Evolutionary conservation across 1,140 invertebrate genomes (phyloP), one percentile per base, ranked within the genome.

Genomic region (Ditylenchus dipsaci): DNA sequence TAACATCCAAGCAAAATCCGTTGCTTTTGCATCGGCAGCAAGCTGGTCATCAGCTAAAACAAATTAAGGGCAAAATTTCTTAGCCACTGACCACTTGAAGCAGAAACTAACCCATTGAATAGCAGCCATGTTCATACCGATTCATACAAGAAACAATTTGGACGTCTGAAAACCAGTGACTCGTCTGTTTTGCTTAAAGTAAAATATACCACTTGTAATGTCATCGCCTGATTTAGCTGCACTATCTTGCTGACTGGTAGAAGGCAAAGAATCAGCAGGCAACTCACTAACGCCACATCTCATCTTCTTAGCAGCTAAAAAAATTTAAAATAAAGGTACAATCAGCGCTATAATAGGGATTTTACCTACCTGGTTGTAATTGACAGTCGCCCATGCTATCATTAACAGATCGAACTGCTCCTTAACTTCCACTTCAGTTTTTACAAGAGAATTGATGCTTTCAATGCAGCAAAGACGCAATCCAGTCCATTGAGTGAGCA

Each of bases 401-500:
- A 57, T 63, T 57, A 23, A 17, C 61, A 13, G 11, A 23, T 57
- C 30, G 23, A 38, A 38, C 3, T 11, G 33, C 11, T 38, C 11
- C 33, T 38, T 38, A 11, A 11, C 11, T 45, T 69, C 68, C 47
- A 49, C 53, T 21, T 45, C 56, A 23, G 68, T 0, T 30, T 69
- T 29, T 13, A 19, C n/a, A 13, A 19, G 45, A 61, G n/a, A 19
- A 11, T n/a, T 21, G 43, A 30, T 30, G 0, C 57, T 64, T 23
- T 76, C 60, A 9, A 75, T 17, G 43, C 73, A 60, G 59, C 53
- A 78, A 38, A 76, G 47, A 27, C 68, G 42, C 15, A 76, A 59
- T n/a, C 74, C 74, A 11, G 74, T 77, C 74, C 74, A 76, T 68
- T 76, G 75, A 45, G 75, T 77, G 9, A 76, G 49, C 7, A 77